A percentile compares a stretch with the other conserved stretches of the same genome.
These are phyloP conservation scores for Megatriorchis doriae DNA, from an alignment of 2,113 vertebrate genomes.

Conservation along the genomic window DNA sequence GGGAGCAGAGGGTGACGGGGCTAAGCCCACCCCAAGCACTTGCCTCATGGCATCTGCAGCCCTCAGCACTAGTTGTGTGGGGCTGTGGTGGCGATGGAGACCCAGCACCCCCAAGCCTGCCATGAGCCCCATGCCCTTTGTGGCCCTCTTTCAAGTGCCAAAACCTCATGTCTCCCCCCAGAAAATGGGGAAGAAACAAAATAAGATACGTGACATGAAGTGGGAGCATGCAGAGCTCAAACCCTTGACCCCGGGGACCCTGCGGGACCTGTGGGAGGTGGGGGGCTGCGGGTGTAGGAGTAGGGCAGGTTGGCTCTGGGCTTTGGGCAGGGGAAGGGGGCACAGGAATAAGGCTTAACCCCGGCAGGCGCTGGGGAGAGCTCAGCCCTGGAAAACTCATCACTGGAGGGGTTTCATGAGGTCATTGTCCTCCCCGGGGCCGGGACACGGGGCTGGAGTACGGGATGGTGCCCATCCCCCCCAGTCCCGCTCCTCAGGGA, in stretches of 20 bases:
- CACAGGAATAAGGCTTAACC: background rate
- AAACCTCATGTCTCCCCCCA: no score
- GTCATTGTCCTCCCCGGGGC: accelerated
- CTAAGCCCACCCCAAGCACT: background rate
- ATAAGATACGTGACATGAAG: accelerated
- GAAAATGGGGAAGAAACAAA: background rate
- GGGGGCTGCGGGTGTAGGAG: background rate
- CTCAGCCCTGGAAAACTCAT: background rate
- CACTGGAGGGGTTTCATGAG: accelerated
- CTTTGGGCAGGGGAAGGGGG: background rate
- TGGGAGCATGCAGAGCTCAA: accelerated
- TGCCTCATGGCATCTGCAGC: accelerated
- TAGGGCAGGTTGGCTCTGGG: background rate
- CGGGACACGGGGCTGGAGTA: accelerated
- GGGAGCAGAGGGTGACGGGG: no score
- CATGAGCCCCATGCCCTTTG: accelerated
- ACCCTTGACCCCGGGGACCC: background rate
- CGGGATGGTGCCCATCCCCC: accelerated
- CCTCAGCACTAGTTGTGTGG: accelerated
- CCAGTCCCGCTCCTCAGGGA: background rate
- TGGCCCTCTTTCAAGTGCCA: accelerated
- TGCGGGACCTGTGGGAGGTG: no score
- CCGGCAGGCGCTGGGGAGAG: accelerated
- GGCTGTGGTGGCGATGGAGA: accelerated
- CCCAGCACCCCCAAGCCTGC: no score